These are phyloP conservation scores for Xanthia icteritia DNA, from an alignment of 2,888 invertebrate genomes.

Conservation along the genomic window DNA sequence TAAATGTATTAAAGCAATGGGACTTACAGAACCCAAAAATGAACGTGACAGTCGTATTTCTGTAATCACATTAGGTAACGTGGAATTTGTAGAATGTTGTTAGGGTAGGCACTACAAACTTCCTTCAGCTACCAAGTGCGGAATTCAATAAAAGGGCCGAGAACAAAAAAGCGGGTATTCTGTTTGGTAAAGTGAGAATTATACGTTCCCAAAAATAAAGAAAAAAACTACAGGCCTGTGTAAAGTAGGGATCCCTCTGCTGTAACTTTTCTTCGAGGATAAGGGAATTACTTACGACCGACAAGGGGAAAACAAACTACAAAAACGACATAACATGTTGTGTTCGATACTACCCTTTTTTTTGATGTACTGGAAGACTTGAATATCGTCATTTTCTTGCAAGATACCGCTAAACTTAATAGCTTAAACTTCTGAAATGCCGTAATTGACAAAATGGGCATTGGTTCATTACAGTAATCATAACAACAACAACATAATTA, in stretches of 20 bases:
- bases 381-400: conserved; percentile 43
- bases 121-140: conserved; percentile 79
- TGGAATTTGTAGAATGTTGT: conserved; percentile 81
- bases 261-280: conserved; percentile 83
- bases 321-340: conserved; percentile 82
- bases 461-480: conserved; percentile 31
- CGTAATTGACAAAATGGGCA: conserved; percentile 29
- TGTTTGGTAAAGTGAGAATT: conserved; percentile 85
- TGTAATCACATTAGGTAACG: conserved; percentile 78
- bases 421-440: conserved; percentile 41
- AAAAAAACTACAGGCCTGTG: conserved; percentile 77
- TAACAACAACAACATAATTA: conserved; percentile 17
- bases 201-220: conserved; percentile 82
- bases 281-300: conserved; percentile 85
- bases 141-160: conserved; percentile 87
- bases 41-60: conserved; percentile 70
- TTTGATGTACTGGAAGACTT: conserved; percentile 55
- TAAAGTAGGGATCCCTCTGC: conserved; percentile 80
- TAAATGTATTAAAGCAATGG: conserved; percentile 64
- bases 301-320: conserved; percentile 84
- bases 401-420: conserved; percentile 42
- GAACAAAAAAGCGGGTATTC: conserved; percentile 79
- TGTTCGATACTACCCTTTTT: conserved; percentile 76
- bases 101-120: conserved; percentile 80
- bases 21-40: conserved; percentile 67